Percentiles rank a stretch among this genome's conserved stretches.
phyloP scores from a whole-genome alignment of 2,797 vertebrate species.

The Chelonia mydas region DNA sequence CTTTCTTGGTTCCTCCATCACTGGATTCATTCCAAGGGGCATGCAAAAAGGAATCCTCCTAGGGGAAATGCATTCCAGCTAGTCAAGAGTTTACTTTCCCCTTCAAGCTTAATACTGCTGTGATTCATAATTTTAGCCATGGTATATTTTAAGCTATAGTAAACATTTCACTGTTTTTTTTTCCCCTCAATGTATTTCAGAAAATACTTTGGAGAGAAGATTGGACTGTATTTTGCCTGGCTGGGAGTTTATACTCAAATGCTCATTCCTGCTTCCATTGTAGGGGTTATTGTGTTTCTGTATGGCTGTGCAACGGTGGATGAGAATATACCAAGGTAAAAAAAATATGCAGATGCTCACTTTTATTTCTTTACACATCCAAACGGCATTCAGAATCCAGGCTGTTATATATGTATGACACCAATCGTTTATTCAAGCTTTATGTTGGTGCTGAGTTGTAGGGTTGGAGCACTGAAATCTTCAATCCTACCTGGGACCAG shows the following conservation, averaged over 20 bases:
- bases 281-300: constrained; percentile 95
- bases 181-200: constrained; percentile 75
- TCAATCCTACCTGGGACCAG: background rate
- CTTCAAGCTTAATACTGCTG: constrained; percentile 59
- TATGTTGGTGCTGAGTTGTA: background rate
- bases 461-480: background rate
- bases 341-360: background rate
- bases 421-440: background rate
- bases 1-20: constrained; percentile 9
- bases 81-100: constrained; percentile 57
- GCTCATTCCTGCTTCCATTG: constrained; percentile 94
- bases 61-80: constrained; percentile 56
- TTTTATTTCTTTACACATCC: background rate
- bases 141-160: constrained; percentile 70
- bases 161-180: constrained; percentile 49
- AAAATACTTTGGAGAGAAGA: constrained; percentile 98
- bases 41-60: constrained; percentile 43
- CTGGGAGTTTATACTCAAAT: constrained; percentile 98
- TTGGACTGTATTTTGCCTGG: constrained; percentile 98
- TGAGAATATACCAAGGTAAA: constrained; percentile 94
- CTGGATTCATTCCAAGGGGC: background rate
- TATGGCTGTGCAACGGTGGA: constrained; percentile 95
- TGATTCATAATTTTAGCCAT: constrained; percentile 64
- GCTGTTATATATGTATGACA: background rate
- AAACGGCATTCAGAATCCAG: background rate